phyloP scores from a whole-genome alignment of 2,888 invertebrate species.

The Erebia aethiops region DNA sequence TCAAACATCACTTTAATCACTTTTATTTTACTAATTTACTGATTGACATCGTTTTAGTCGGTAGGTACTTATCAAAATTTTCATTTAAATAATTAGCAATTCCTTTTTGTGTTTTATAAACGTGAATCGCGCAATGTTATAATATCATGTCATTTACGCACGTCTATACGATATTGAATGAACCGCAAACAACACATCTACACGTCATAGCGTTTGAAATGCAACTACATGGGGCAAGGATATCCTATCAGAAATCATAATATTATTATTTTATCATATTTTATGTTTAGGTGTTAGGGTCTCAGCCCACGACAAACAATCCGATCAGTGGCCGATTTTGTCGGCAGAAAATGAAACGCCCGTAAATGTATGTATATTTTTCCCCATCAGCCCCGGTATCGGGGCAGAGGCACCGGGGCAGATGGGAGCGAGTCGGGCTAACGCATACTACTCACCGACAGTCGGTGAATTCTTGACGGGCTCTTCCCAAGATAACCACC shows the following conservation, averaged over 20 bases:
- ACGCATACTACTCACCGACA: no score
- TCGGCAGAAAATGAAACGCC: no score
- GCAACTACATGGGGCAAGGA: slow-evolving; percentile 12
- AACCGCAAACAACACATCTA: slow-evolving; percentile 15
- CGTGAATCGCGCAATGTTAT: neutral
- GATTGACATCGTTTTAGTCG: neutral
- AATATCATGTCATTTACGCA: neutral
- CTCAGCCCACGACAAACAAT: no score
- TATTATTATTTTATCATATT: slow-evolving; percentile 15
- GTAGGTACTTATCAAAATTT: neutral
- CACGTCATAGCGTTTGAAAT: neutral
- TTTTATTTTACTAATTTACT: no score
- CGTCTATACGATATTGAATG: neutral
- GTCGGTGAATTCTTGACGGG: no score
- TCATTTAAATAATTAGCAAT: neutral
- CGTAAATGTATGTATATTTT: no score
- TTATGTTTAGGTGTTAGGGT: neutral
- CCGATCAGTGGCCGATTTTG: no score
- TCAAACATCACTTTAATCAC: neutral
- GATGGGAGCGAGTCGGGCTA: no score
- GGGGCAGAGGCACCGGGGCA: no score
- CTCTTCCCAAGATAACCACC: no score
- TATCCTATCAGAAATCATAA: neutral
- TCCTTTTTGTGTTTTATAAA: neutral
- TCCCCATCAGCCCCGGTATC: no score